These are phyloP conservation scores for Acrobasis suavella DNA, from an alignment of 2,888 invertebrate genomes.

Conservation along the genomic window DNA sequence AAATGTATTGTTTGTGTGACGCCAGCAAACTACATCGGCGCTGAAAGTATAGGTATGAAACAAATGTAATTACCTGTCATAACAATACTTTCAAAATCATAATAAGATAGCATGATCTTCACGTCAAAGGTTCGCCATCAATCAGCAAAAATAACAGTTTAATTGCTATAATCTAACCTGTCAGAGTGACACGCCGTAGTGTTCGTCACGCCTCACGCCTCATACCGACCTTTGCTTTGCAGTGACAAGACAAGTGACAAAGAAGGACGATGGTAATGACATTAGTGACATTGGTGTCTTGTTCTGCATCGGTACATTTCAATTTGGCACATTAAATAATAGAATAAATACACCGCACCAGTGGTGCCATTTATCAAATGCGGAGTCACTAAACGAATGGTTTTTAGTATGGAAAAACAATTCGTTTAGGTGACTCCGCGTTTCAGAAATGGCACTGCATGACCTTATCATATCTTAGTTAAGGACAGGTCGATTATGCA, in stretches of 20 bases:
- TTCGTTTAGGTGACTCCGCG: no score
- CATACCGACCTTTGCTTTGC: slow-evolving; percentile 37
- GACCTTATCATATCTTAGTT: no score
- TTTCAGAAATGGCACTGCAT: no score
- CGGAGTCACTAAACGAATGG: no score
- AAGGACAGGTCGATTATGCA: no score
- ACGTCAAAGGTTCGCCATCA: slow-evolving; percentile 47
- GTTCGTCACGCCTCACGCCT: slow-evolving; percentile 36
- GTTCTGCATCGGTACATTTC: background rate
- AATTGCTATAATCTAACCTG: slow-evolving; percentile 59
- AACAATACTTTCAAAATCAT: slow-evolving; percentile 11
- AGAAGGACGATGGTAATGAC: slow-evolving; percentile 18
- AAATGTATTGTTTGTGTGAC: no score
- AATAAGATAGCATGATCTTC: slow-evolving; percentile 18
- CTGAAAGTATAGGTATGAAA: background rate
- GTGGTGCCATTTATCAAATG: no score
- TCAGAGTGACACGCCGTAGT: slow-evolving; percentile 38
- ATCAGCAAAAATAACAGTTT: slow-evolving; percentile 48
- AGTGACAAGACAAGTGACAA: slow-evolving; percentile 15
- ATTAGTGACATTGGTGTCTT: slow-evolving; percentile 1
- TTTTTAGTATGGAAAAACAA: no score
- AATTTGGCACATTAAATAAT: background rate
- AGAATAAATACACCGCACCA: no score
- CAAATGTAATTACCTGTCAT: slow-evolving; percentile 1
- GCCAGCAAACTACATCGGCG: no score